These are phyloP conservation scores for Halichoeres trimaculatus DNA, from an alignment of 2,113 vertebrate genomes.

Conservation along the genomic window DNA sequence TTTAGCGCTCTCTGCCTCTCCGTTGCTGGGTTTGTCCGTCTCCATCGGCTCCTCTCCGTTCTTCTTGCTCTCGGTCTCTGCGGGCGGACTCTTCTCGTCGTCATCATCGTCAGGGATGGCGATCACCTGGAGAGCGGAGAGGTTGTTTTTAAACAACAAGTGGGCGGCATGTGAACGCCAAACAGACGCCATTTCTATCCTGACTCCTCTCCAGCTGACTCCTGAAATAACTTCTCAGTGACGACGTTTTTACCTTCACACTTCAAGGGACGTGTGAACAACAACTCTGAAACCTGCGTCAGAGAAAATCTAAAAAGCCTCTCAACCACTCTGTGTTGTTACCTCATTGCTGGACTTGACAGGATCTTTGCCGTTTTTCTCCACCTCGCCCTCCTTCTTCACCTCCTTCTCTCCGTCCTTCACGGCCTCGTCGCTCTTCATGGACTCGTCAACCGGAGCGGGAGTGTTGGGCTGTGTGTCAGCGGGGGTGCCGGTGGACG, in stretches of 20 bases:
- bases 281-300: too few relatives aligned
- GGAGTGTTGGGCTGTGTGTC: slow-evolving; percentile 97
- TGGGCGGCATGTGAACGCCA: too few relatives aligned
- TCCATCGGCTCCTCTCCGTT: slow-evolving; percentile 67
- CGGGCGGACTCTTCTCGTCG: slow-evolving; percentile 57
- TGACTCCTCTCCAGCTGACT: too few relatives aligned
- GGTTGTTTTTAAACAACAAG: too few relatives aligned
- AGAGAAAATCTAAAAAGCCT: neutral
- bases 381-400: slow-evolving; percentile 77
- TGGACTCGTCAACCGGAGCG: slow-evolving; percentile 82
- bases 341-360: slow-evolving; percentile 74
- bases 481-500: slow-evolving; percentile 92
- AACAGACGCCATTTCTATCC: too few relatives aligned
- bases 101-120: slow-evolving; percentile 82
- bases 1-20: slow-evolving; percentile 70
- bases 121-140: slow-evolving; percentile 72
- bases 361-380: slow-evolving; percentile 77
- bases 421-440: slow-evolving; percentile 71
- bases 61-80: slow-evolving; percentile 77
- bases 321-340: neutral
- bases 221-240: too few relatives aligned
- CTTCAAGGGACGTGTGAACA: too few relatives aligned
- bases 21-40: slow-evolving; percentile 87
- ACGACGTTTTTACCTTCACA: too few relatives aligned
- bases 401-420: slow-evolving; percentile 79